Conservation (phyloP, 1,140 invertebrate genomes). For the Gryllus bimaculatus region DNA sequence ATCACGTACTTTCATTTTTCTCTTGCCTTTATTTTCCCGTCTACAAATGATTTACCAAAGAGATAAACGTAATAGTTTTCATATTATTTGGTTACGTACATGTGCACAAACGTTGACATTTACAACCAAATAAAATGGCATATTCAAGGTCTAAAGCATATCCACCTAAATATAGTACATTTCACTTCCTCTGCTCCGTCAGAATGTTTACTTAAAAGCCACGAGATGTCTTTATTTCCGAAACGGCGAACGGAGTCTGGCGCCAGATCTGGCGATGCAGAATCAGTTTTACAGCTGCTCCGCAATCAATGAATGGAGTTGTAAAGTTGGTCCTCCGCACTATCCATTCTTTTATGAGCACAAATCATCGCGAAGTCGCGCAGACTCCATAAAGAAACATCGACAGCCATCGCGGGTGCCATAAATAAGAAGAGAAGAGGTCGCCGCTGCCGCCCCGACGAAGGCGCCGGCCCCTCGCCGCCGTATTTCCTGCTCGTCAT, state of each 20-base stretch:
- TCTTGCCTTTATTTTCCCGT: too few species aligned
- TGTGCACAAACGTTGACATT: too few species aligned
- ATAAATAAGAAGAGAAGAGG: background rate
- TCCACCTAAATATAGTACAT: too few species aligned
- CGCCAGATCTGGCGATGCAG: too few species aligned
- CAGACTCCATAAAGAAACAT: background rate
- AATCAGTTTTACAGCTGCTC: background rate
- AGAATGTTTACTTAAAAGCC: background rate
- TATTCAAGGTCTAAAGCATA: too few species aligned
- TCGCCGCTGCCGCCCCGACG: background rate
- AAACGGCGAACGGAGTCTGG: too few species aligned
- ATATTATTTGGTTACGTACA: too few species aligned
- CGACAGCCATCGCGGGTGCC: background rate
- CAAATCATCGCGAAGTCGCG: background rate
- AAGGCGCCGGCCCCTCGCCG: background rate
- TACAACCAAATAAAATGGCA: too few species aligned
- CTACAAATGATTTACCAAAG: too few species aligned
- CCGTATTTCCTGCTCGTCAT: background rate
- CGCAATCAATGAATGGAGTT: background rate
- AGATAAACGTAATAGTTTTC: too few species aligned
- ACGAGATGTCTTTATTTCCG: background rate
- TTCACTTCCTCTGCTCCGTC: too few species aligned
- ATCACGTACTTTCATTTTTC: too few species aligned
- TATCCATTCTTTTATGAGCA: background rate
- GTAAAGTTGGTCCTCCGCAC: background rate